phyloP scores from a whole-genome alignment of 2,888 invertebrate genomes.

The Orchesellides sinensis region DNA sequence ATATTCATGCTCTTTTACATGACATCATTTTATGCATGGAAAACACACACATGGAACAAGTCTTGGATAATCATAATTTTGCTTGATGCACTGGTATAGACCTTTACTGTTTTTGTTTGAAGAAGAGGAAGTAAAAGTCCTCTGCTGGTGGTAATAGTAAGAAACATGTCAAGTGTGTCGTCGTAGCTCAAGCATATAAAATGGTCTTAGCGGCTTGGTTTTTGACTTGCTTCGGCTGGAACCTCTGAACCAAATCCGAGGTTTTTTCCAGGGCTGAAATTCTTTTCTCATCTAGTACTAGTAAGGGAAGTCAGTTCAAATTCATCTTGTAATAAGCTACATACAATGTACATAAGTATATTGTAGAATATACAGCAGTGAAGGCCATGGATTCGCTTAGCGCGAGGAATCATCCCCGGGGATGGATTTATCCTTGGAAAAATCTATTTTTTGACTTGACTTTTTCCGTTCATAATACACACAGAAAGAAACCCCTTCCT shows the following conservation, averaged over 20 bases:
- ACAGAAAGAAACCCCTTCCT: background rate
- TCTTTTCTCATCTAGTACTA: background rate
- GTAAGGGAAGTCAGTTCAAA: background rate
- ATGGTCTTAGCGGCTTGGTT: background rate
- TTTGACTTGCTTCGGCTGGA: background rate
- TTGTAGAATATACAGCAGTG: background rate
- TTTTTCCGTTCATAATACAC: background rate
- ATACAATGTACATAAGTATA: background rate
- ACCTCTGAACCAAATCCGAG: background rate
- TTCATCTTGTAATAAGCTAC: background rate
- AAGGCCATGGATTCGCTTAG: conserved; percentile 13
- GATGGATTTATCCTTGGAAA: conserved; percentile 19
- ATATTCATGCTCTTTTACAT: conserved; percentile 14
- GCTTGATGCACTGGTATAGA: background rate
- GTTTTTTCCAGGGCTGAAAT: background rate
- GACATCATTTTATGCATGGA: conserved; percentile 34
- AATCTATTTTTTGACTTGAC: background rate
- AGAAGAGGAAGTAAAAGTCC: background rate
- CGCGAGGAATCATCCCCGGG: conserved; percentile 5
- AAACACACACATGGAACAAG: background rate
- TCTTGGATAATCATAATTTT: background rate
- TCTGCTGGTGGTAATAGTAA: background rate
- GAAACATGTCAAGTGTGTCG: conserved; percentile 22
- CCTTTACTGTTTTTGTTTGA: background rate
- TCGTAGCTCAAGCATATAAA: conserved; percentile 11